Evolutionary conservation across 2,797 vertebrate species (phyloP).

Genomic region (Halcyon leucocephala): DNA sequence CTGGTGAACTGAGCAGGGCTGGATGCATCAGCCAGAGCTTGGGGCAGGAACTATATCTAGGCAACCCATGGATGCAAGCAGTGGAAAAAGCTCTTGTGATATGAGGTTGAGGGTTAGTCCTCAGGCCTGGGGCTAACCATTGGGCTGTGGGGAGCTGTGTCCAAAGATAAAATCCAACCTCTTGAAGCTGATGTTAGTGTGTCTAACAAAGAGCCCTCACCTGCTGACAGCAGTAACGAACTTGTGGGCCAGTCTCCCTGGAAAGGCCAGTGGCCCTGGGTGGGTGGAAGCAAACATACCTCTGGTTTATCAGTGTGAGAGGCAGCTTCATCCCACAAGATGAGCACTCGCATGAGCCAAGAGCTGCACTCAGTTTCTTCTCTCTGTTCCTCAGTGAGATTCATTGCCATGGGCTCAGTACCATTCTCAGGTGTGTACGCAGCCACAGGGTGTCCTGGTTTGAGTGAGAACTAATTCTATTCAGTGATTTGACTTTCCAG

Average conservation of each 20-base stretch:
- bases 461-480: too few species aligned
- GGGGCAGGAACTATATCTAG: background rate
- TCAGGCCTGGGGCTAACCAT: background rate
- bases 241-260: rapidly evolving
- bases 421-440: rapidly evolving
- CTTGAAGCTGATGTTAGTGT: background rate
- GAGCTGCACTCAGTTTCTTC: background rate
- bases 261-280: background rate
- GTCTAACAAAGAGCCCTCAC: background rate
- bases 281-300: background rate
- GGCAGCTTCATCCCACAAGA: background rate
- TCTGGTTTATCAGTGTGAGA: background rate
- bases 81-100: background rate
- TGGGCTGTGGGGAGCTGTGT: background rate
- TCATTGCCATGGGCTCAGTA: background rate
- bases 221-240: background rate
- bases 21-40: background rate
- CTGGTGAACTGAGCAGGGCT: background rate
- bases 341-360: rapidly evolving
- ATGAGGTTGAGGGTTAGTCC: background rate
- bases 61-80: background rate
- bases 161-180: background rate
- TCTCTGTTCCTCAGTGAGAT: background rate
- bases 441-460: background rate
- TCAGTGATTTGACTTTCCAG: too few species aligned